Base-by-base conservation (phyloP, 2,888 invertebrate genomes). In the Eupithecia exiguata region DNA sequence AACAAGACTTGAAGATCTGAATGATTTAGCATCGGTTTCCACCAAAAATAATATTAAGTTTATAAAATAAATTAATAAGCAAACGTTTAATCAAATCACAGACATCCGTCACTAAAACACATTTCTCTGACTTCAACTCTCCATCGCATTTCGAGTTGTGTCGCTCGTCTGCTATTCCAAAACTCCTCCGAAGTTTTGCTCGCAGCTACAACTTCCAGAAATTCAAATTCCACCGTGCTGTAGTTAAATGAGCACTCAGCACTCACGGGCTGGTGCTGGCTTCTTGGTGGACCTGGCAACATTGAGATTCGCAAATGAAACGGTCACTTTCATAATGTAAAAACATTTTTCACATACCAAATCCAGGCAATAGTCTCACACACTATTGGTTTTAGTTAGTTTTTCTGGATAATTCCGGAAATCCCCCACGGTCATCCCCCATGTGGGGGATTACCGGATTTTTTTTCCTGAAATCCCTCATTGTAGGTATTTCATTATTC, bases 201-300 rank as follows among this genome's bases (percentile, higher is more conserved):
- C 80, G 35, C 81, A 82, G 84, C 82, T 86, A 85, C 87, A 85
- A 77, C 79, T 79, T 78, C 68, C 21, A 80, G 80, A 84, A 82
- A 84, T 85, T 84, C 78, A 75, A 72, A 81, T 79, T 76, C 65
- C 68, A 30, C 72, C 73, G 67, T 71, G 36, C n/a, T 63, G 40
- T 61, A 69, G 71, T 68, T 68, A 46, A 72, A 72, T 67, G 69
- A 67, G 71, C 61, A 38, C 12, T 65, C 40, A 67, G 71, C 61
- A 38, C 12, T 65, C 40, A 69, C 71, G 68, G 68, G 40, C 35
- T 53, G 46, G 38, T 5, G 21, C 68, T 71, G 53, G 62, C 53
- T 68, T 38, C 46, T 58, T 6, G 62, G 12, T 35, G 35, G 62
- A 35, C 35, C 62, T 62, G 35, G 18, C 6, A 6, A 62, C 35